Percentiles rank a stretch among this genome's conserved stretches.
These are phyloP conservation scores for Ascidia mentula DNA, from an alignment of 23 tunicate species.

Conservation along the genomic window DNA sequence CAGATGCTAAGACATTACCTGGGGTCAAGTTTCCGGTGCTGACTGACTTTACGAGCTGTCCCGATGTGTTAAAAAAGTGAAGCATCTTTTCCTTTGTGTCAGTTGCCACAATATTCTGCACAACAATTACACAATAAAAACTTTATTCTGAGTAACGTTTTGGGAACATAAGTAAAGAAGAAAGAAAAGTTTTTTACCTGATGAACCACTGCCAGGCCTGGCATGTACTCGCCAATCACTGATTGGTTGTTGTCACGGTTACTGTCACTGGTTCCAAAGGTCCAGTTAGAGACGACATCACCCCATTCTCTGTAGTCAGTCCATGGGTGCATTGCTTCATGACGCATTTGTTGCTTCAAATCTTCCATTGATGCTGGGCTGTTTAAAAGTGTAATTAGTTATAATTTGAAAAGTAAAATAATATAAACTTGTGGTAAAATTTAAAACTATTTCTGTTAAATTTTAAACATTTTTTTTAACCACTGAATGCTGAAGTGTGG, in stretches of 20 bases:
- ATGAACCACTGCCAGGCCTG: conserved; percentile 23
- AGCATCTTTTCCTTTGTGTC: conserved; percentile 21
- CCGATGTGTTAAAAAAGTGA: conserved; percentile 22
- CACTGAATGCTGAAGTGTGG: too few species aligned
- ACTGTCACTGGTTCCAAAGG: conserved; percentile 3
- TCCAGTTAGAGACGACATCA: conserved; percentile 7
- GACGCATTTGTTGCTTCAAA: background rate
- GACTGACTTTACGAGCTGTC: conserved; percentile 19
- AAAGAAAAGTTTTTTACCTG: conserved; percentile 30
- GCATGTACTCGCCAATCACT: conserved; percentile 45
- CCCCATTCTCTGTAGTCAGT: conserved; percentile 51
- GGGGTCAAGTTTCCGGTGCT: conserved; percentile 26
- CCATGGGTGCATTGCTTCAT: conserved; percentile 30
- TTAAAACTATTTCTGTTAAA: too few species aligned
- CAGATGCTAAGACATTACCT: too few species aligned
- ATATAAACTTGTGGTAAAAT: too few species aligned
- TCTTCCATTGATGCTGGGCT: background rate
- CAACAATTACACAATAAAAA: too few species aligned
- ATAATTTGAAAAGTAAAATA: too few species aligned
- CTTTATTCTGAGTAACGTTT: too few species aligned
- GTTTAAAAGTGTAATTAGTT: too few species aligned
- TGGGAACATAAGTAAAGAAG: too few species aligned
- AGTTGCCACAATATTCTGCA: conserved; percentile 11
- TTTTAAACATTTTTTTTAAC: too few species aligned
- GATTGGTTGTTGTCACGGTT: conserved; percentile 1